Conservation (phyloP, 2,888 invertebrate genomes). For the Epistrophella euchroma region DNA sequence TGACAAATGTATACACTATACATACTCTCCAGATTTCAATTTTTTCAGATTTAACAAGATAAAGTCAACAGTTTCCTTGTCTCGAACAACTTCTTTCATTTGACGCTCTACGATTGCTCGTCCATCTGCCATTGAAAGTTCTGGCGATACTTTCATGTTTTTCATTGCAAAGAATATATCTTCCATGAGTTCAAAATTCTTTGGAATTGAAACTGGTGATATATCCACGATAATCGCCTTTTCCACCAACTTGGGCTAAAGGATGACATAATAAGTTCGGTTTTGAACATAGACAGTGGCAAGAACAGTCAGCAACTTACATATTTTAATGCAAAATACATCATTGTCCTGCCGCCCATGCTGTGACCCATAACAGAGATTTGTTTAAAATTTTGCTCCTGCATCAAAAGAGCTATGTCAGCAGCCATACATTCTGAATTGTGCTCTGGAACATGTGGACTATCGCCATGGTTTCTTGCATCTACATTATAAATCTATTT, state of each 20-base stretch:
- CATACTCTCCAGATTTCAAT: slow-evolving; percentile 85
- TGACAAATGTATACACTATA: neutral
- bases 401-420: slow-evolving; percentile 89
- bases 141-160: slow-evolving; percentile 86
- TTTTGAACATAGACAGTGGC: slow-evolving; percentile 84
- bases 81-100: slow-evolving; percentile 85
- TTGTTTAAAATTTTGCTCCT: slow-evolving; percentile 87
- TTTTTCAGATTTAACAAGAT: slow-evolving; percentile 94
- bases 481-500: slow-evolving; percentile 87
- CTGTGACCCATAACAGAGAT: slow-evolving; percentile 94
- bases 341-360: slow-evolving; percentile 97
- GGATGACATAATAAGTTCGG: slow-evolving; percentile 38
- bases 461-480: slow-evolving; percentile 97
- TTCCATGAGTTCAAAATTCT: slow-evolving; percentile 87
- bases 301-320: slow-evolving; percentile 85
- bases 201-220: slow-evolving; percentile 86
- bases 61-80: slow-evolving; percentile 89
- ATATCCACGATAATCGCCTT: slow-evolving; percentile 90
- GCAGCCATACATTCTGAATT: slow-evolving; percentile 90
- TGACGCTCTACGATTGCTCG: slow-evolving; percentile 88
- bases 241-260: slow-evolving; percentile 87
- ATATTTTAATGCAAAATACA: slow-evolving; percentile 91
- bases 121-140: slow-evolving; percentile 89
- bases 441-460: slow-evolving; percentile 91
- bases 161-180: slow-evolving; percentile 88